Base-by-base conservation (phyloP, 2,797 vertebrate genomes). In the Sitta carolinensis region DNA sequence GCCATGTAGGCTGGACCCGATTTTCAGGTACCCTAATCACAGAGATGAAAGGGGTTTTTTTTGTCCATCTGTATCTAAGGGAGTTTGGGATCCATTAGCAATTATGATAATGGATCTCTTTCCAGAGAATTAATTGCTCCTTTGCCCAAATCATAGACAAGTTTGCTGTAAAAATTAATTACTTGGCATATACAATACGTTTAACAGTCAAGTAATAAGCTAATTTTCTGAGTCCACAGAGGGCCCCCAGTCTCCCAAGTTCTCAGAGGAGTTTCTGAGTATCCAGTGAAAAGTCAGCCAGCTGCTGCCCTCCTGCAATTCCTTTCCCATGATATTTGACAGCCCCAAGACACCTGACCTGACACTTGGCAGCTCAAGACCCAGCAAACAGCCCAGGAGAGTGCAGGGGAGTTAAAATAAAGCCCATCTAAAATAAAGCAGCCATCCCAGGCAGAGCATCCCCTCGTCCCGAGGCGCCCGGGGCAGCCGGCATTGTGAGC, bases 131-230 rank as follows among this genome's bases (percentile, higher is more conserved):
- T 97, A 96, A 96, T 96, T 94, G 91, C 89, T 92, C 82, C 87
- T 96, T 96, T 96, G 90, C 89, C 75, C 84, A 95, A 86, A 64
- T 86, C 92, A 73, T 52, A 91, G 91, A 72, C 87, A 95, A 95
- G 85, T 94, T 97, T 95, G 88, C 87, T 95, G 77, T 95, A 96
- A 97, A 97, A 97, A 96, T 96, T 97, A 97, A 97, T 96, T 97
- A 93, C 93, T 90, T 94, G 94, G 64, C 79, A 95, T 79, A 91
- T 84, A 93, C 84, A 91, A 38, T 90, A 94, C 4, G 12, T 66
- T 96, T 94, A 97, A 96, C 79, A 79, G 94, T 93, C 42, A 93
- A 93, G 78, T 77, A 97, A 97, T 91, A 95, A 96, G 94, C 45
- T 95, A 73, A 94, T 96, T 97, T 96, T 93, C 82, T 91, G 82